Conservation (phyloP, 2,888 invertebrate species). For the Drosophila nr. fundita region DNA sequence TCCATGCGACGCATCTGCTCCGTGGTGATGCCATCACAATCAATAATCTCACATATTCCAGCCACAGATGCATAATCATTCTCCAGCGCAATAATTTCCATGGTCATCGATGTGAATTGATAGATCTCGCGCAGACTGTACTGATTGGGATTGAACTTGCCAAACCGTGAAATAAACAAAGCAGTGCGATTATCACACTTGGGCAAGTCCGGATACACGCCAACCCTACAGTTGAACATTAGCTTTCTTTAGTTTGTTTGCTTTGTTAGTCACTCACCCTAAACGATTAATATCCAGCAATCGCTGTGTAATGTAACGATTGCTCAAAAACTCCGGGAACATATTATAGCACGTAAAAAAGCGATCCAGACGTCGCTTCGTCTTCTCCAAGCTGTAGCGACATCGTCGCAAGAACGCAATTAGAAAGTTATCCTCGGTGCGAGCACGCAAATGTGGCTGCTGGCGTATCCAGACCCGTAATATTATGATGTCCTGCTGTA, state of each 20-base stretch:
- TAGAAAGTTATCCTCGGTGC: conserved; percentile 76
- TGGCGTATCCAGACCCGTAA: conserved; percentile 86
- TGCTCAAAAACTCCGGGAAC: conserved; percentile 74
- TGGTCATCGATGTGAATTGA: conserved; percentile 75
- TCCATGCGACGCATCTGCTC: conserved; percentile 72
- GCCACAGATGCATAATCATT: conserved; percentile 79
- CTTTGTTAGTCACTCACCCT: conserved; percentile 63
- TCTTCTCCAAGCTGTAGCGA: conserved; percentile 79
- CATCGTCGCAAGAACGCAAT: conserved; percentile 77
- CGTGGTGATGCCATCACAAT: conserved; percentile 65
- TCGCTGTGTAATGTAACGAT: conserved; percentile 69
- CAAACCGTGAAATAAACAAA: conserved; percentile 74
- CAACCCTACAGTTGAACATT: conserved; percentile 38
- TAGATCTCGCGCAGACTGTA: conserved; percentile 74
- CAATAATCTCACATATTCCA: conserved; percentile 77
- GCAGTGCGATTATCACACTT: conserved; percentile 74
- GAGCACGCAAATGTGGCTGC: conserved; percentile 85
- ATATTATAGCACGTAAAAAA: conserved; percentile 73
- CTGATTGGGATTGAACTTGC: conserved; percentile 71
- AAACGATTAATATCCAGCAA: conserved; percentile 74
- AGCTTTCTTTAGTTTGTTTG: rapidly evolving
- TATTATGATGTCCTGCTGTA: conserved; percentile 85
- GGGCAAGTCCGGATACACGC: conserved; percentile 75
- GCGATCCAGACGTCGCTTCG: conserved; percentile 76
- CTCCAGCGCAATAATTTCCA: conserved; percentile 78